A percentile compares a stretch with the other conserved stretches of the same genome.
Conservation (phyloP, 2,888 invertebrate genomes). For the Drosophila monieri region DNA sequence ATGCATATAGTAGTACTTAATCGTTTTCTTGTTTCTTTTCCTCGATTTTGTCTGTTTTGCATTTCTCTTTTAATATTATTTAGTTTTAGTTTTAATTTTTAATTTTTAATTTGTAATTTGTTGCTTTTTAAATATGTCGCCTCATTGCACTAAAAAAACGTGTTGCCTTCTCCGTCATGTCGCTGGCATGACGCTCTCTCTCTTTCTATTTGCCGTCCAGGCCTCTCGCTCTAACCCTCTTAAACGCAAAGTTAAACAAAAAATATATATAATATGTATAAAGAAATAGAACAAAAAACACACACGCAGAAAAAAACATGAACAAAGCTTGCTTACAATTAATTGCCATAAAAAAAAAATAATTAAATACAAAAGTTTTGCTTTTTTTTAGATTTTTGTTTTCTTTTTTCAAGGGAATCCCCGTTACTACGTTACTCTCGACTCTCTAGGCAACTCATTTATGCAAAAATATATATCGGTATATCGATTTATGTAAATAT, state of each 20-base stretch:
- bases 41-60: not conserved
- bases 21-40: slow-evolving; percentile 19
- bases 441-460: slow-evolving; percentile 52
- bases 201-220: slow-evolving; percentile 17
- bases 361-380: slow-evolving; percentile 38
- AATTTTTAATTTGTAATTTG: slow-evolving; percentile 11
- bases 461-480: slow-evolving; percentile 66
- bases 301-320: slow-evolving; percentile 43
- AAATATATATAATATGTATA: slow-evolving; percentile 36
- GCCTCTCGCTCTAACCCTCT: slow-evolving; percentile 51
- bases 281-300: slow-evolving; percentile 33
- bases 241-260: slow-evolving; percentile 42
- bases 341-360: slow-evolving; percentile 48
- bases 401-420: not conserved
- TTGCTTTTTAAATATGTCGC: slow-evolving; percentile 27
- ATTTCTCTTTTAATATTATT: slow-evolving; percentile 18
- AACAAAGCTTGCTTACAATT: slow-evolving; percentile 64
- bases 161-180: slow-evolving; percentile 15
- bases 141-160: slow-evolving; percentile 50
- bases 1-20: slow-evolving; percentile 55
- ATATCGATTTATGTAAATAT: slow-evolving; percentile 41
- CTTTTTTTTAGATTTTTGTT: slow-evolving; percentile 31
- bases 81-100: slow-evolving; percentile 2
- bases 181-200: slow-evolving; percentile 24
- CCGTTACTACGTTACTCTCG: not conserved